phyloP scores from a whole-genome alignment of 2,113 vertebrate genomes.

The Crocuta crocuta region DNA sequence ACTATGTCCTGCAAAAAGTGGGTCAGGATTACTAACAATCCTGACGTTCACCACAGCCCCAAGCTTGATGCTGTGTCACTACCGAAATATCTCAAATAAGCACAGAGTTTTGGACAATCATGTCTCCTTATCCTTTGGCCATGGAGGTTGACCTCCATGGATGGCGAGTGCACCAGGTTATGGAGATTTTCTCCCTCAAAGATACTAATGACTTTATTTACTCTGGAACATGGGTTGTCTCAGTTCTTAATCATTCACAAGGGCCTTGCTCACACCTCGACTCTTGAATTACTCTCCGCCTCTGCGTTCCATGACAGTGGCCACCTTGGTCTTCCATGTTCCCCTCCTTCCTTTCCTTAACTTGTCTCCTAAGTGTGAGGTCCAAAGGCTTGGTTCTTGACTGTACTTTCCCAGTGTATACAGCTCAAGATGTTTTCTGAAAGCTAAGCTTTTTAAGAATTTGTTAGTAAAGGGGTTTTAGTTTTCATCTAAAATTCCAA shows the following conservation, averaged over 20 bases:
- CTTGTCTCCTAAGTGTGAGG: neutral
- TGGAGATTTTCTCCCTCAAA: neutral
- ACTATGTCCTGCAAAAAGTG: neutral
- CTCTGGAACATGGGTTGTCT: neutral
- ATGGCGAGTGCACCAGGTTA: neutral
- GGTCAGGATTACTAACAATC: neutral
- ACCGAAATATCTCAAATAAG: neutral
- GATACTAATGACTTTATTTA: neutral
- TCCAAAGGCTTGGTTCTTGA: neutral
- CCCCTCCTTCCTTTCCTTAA: neutral
- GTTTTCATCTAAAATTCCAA: conserved; percentile 21
- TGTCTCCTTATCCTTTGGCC: neutral
- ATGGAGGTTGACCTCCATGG: neutral
- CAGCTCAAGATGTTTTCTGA: neutral
- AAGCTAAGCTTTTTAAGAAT: neutral
- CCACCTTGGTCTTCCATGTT: rapidly evolving
- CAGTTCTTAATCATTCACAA: neutral
- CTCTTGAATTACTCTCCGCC: neutral
- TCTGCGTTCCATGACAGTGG: neutral
- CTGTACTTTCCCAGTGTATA: neutral
- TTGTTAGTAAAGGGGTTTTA: neutral
- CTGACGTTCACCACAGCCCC: neutral
- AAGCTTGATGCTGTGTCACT: neutral
- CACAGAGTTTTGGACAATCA: neutral
- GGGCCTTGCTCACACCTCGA: neutral